Evolutionary conservation across 2,113 vertebrate genomes (phyloP), one percentile per base, ranked within the genome.

Genomic region (Leiothrix lutea): DNA sequence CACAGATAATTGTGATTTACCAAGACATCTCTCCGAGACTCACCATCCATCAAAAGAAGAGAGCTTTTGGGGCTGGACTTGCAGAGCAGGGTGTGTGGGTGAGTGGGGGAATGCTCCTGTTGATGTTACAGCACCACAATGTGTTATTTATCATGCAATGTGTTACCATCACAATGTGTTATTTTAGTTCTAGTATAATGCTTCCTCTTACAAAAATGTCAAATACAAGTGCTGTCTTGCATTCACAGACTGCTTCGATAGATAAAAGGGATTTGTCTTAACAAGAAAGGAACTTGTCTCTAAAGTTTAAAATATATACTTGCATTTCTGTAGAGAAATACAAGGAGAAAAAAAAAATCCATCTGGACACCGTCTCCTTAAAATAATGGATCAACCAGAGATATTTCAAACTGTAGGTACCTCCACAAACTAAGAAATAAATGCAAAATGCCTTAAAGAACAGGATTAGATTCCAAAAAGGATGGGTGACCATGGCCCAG

Each of bases 151-250:
- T 36, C 33, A 15, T 16, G 31, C 58, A 31, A 51, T 60, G 4
- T 38, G 64, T 89, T 84, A 56, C 21, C 80, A 48, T 47, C 82
- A 92, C 74, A 66, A 38, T 12, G 53, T 72, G 42, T 58, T 89
- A 82, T 86, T 81, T 97, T 24, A 62, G 62, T 60, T 93, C 95
- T 81, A 84, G 88, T 81, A 94, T 96, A 87, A 97, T 89, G 65
- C 62, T 78, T 89, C 50, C 71, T 91, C 62, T 94, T 73, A 97
- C 87, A 83, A 97, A 97, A 97, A 53, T 57, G 93, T 96, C 80
- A 98, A 83, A 87, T 31, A 19, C 71, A 84, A 56, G 17, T 0
- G 15, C 45, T 67, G 70, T 73, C 94, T 80, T 89, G 58, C 67
- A 86, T 95, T 86, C 94, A 54, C 80, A 83, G 86, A 73, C n/a